phyloP scores from a whole-genome alignment of 2,113 vertebrate genomes.

The Petrocephalus microphthalmus region DNA sequence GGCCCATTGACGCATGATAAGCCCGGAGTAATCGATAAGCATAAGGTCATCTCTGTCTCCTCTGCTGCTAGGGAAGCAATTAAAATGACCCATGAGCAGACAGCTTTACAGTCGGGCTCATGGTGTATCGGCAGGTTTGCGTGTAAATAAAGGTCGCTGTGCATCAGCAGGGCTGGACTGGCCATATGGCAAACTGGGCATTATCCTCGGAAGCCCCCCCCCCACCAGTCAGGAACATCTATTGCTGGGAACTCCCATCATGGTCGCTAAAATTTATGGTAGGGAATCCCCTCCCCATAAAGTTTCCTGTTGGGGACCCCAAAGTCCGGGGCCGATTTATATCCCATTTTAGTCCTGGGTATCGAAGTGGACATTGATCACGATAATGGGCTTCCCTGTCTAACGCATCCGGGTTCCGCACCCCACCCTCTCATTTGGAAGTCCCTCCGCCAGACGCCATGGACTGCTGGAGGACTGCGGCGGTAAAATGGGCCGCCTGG shows the following conservation, averaged over 20 bases:
- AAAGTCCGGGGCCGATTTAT: not conserved
- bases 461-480: not conserved
- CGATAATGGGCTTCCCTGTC: not conserved
- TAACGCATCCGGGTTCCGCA: not conserved
- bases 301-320: not conserved
- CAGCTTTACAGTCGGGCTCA: constrained; percentile 6
- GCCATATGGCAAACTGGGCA: not conserved
- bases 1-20: constrained; percentile 26
- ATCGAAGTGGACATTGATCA: not conserved
- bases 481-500: not conserved
- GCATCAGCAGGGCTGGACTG: not conserved
- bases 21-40: constrained; percentile 29
- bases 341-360: not conserved
- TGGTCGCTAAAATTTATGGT: not conserved
- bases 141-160: constrained; percentile 33
- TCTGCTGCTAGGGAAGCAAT: constrained; percentile 29
- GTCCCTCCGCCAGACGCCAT: not conserved
- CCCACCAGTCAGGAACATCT: not conserved
- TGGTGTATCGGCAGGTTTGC: constrained; percentile 10
- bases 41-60: constrained; percentile 36
- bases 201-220: no score
- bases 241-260: not conserved
- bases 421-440: not conserved
- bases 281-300: not conserved
- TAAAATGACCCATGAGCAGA: constrained; percentile 30